phyloP scores from a whole-genome alignment of 2,113 vertebrate genomes.

The Falco punctatus region DNA sequence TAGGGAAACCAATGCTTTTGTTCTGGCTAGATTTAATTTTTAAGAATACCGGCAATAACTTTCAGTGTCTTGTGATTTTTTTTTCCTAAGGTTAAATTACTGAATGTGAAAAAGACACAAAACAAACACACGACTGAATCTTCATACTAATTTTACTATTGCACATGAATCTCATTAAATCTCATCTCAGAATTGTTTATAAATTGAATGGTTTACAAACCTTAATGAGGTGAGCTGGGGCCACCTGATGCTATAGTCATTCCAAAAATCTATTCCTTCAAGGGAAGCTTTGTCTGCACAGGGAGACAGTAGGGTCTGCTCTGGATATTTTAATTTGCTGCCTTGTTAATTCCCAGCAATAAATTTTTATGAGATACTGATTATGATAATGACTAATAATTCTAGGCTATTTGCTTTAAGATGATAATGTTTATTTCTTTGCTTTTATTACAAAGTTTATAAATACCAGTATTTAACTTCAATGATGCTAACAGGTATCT shows the following conservation, averaged over 20 bases:
- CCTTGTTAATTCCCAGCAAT: not conserved
- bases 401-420: not conserved
- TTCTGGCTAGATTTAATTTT: not conserved
- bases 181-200: not conserved
- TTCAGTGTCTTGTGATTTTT: not conserved
- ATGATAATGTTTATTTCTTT: not conserved
- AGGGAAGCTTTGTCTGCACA: not conserved
- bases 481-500: not conserved
- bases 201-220: not conserved
- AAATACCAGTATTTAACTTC: not conserved
- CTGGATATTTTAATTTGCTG: constrained; percentile 10
- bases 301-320: not conserved
- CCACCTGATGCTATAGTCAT: not conserved
- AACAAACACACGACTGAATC: not conserved
- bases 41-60: not conserved
- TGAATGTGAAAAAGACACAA: not conserved
- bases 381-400: not conserved
- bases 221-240: not conserved
- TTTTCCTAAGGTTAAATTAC: not conserved
- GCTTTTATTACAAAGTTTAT: not conserved
- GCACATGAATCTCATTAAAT: not conserved
- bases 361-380: not conserved
- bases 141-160: not conserved
- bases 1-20: not conserved
- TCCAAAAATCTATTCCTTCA: not conserved